Percentiles rank a stretch among this genome's conserved stretches.
Evolutionary conservation across 2,888 invertebrate species (phyloP).

Genomic region (Parnassius mnemosyne): DNA sequence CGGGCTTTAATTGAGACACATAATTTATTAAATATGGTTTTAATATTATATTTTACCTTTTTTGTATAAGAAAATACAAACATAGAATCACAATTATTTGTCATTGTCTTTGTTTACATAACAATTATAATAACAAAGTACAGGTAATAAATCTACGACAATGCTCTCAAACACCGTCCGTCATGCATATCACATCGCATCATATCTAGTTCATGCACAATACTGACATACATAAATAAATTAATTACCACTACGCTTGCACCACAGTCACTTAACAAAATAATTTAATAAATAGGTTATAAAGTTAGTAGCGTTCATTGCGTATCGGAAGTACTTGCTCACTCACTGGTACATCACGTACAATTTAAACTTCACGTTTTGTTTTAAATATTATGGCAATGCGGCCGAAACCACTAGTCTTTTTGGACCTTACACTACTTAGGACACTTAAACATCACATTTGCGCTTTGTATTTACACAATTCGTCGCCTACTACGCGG

Average conservation of each 20-base stretch:
- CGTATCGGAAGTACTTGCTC: constrained; percentile 51
- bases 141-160: constrained; percentile 46
- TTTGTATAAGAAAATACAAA: constrained; percentile 62
- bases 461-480: constrained; percentile 78
- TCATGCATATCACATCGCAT: constrained; percentile 61
- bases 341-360: constrained; percentile 29
- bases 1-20: constrained; percentile 27
- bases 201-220: constrained; percentile 62
- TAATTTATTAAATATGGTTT: constrained; percentile 35
- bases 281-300: constrained; percentile 76
- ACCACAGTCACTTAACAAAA: constrained; percentile 69
- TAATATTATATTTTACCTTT: constrained; percentile 57
- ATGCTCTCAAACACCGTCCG: constrained; percentile 52
- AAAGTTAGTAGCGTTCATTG: constrained; percentile 58
- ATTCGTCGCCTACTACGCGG: constrained; percentile 52
- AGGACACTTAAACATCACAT: constrained; percentile 80
- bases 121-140: constrained; percentile 56
- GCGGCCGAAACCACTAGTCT: constrained; percentile 70
- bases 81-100: constrained; percentile 64
- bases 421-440: constrained; percentile 70
- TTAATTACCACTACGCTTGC: constrained; percentile 71
- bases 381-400: constrained; percentile 75
- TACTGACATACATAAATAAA: constrained; percentile 79
- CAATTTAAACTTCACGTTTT: constrained; percentile 34
- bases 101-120: constrained; percentile 47